Evolutionary conservation across 2,888 invertebrate genomes (phyloP).

Genomic region (Prionchulus punctatus): DNA sequence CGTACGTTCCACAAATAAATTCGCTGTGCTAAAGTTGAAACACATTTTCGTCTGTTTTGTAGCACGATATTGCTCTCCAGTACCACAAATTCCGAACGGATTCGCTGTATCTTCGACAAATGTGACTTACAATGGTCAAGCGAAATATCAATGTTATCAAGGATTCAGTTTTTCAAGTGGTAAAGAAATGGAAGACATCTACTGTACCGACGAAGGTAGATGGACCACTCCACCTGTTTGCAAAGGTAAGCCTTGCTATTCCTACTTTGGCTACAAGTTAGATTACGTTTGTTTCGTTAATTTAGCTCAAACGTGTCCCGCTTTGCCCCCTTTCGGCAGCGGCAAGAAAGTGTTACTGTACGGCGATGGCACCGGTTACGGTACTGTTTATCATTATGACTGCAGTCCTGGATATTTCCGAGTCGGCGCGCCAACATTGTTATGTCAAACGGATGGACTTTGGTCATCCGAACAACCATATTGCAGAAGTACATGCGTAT

Average conservation of each 20-base stretch:
- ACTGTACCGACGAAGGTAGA: slow-evolving; percentile 25
- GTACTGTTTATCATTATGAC: slow-evolving; percentile 22
- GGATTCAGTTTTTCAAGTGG: slow-evolving; percentile 82
- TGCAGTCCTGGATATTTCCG: slow-evolving; percentile 26
- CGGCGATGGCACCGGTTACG: slow-evolving; percentile 32
- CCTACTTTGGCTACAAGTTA: background rate
- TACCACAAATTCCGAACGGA: slow-evolving; percentile 91
- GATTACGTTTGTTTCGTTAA: background rate
- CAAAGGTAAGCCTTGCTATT: slow-evolving; percentile 17
- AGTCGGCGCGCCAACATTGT: slow-evolving; percentile 57
- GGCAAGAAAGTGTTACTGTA: slow-evolving; percentile 24
- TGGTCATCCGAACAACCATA: slow-evolving; percentile 85
- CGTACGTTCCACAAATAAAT: slow-evolving; percentile 18
- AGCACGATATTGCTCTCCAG: slow-evolving; percentile 70
- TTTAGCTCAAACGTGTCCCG: slow-evolving; percentile 27
- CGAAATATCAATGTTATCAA: slow-evolving; percentile 89
- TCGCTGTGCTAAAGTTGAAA: background rate
- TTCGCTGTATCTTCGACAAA: slow-evolving; percentile 88
- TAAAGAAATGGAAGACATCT: slow-evolving; percentile 25
- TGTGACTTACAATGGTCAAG: slow-evolving; percentile 77
- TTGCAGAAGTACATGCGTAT: slow-evolving; percentile 87
- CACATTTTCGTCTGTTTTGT: slow-evolving; percentile 14
- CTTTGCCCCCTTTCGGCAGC: slow-evolving; percentile 22
- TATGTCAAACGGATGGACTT: slow-evolving; percentile 69
- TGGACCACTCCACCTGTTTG: slow-evolving; percentile 27